Conservation (phyloP, 2,888 invertebrate species). For the Scaptomyza polygonia region DNA sequence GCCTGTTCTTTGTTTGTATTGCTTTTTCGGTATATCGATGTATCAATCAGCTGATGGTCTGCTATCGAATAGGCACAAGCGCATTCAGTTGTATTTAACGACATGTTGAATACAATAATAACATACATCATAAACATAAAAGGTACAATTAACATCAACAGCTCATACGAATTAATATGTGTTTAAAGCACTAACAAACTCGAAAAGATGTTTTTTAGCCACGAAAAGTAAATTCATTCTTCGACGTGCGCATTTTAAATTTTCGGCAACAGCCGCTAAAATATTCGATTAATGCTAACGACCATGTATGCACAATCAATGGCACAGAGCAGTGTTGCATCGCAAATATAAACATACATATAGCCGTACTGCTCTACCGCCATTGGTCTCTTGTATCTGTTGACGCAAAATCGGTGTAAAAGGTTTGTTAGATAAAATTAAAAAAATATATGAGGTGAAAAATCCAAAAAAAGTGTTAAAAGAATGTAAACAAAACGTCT, state of each 20-base stretch:
- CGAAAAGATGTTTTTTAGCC: too few species aligned
- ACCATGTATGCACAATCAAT: constrained; percentile 6
- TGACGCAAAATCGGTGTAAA: constrained; percentile 55
- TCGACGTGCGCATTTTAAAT: neutral
- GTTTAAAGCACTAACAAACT: too few species aligned
- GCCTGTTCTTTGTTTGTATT: constrained; percentile 39
- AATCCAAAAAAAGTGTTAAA: constrained; percentile 20
- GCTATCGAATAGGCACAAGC: constrained; percentile 26
- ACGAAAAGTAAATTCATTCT: neutral
- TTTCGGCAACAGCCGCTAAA: neutral
- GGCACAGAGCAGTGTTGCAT: constrained; percentile 11
- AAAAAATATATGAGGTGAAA: constrained; percentile 24
- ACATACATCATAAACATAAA: too few species aligned
- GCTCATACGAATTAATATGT: too few species aligned
- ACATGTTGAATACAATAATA: too few species aligned
- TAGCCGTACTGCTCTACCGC: constrained; percentile 64
- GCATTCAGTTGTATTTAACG: neutral
- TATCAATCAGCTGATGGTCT: constrained; percentile 41
- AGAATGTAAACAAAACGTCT: neutral
- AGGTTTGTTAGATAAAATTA: constrained; percentile 42
- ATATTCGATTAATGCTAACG: constrained; percentile 30
- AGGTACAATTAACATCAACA: too few species aligned
- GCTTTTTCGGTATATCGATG: constrained; percentile 36
- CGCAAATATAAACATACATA: constrained; percentile 22
- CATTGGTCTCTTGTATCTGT: constrained; percentile 66